Percentiles rank a stretch among this genome's conserved stretches.
phyloP scores from a whole-genome alignment of 1,140 invertebrate species.

The Melitaea cinxia region DNA sequence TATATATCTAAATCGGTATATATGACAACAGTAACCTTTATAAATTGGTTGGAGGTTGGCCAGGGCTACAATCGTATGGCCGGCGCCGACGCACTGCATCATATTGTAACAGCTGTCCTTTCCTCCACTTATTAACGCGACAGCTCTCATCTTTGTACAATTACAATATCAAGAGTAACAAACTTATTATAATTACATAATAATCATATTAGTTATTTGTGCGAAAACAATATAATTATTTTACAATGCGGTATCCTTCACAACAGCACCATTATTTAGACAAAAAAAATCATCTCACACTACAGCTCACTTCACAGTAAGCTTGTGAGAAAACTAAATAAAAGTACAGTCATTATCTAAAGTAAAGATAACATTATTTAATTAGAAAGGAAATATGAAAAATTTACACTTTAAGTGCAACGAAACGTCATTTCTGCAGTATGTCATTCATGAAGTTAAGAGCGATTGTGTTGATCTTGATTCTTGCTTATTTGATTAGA shows the following conservation, averaged over 20 bases:
- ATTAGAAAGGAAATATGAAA: slow-evolving; percentile 56
- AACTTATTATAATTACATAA: slow-evolving; percentile 74
- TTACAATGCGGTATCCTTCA: slow-evolving; percentile 62
- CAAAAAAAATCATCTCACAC: slow-evolving; percentile 21
- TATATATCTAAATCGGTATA: slow-evolving; percentile 45
- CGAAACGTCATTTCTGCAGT: slow-evolving; percentile 37
- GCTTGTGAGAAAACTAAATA: slow-evolving; percentile 30
- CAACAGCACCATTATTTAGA: slow-evolving; percentile 55
- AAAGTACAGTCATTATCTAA: slow-evolving; percentile 67
- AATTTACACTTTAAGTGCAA: slow-evolving; percentile 40
- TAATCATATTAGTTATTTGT: slow-evolving; percentile 68
- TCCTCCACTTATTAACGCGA: slow-evolving; percentile 96
- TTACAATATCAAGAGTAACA: slow-evolving; percentile 50
- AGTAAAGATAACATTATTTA: slow-evolving; percentile 68
- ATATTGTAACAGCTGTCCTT: slow-evolving; percentile 99
- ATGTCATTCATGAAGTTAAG: not conserved
- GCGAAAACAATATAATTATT: slow-evolving; percentile 60
- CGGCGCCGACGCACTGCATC: slow-evolving; percentile 97
- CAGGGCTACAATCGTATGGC: slow-evolving; percentile 97
- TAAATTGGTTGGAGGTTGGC: slow-evolving; percentile 96
- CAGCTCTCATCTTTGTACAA: slow-evolving; percentile 89
- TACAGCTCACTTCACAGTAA: slow-evolving; percentile 35
- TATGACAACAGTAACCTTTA: slow-evolving; percentile 85
- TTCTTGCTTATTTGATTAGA: not conserved
- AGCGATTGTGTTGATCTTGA: not conserved